These are phyloP conservation scores for Chiropotes sagulatus DNA, from an alignment of 2,797 vertebrate genomes.

Conservation along the genomic window DNA sequence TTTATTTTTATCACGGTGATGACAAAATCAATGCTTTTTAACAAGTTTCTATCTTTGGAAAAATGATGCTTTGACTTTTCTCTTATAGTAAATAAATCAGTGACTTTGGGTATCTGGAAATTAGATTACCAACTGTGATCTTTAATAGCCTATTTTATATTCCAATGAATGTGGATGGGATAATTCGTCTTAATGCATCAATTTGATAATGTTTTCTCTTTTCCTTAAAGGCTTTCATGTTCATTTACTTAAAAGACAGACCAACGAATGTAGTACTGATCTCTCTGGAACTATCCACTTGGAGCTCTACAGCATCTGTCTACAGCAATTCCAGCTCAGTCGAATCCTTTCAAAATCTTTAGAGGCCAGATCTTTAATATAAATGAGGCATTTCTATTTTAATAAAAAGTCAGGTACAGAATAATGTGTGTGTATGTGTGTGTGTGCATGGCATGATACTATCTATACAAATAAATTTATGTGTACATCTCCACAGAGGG, in stretches of 20 bases:
- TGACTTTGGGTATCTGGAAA: slow-evolving; percentile 3
- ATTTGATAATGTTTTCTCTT: neutral
- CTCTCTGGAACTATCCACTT: neutral
- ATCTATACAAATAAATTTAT: neutral
- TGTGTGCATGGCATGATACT: neutral
- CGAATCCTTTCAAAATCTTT: neutral
- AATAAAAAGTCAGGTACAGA: neutral
- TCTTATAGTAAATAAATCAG: slow-evolving; percentile 12
- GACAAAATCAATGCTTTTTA: neutral
- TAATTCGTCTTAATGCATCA: neutral
- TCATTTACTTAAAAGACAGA: slow-evolving; percentile 42
- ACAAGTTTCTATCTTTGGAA: neutral
- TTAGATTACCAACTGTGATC: neutral
- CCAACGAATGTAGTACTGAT: neutral
- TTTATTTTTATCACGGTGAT: neutral
- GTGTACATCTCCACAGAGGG: neutral
- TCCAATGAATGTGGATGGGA: neutral
- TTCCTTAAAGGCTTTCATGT: slow-evolving; percentile 10
- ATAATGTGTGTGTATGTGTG: neutral
- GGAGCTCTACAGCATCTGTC: neutral
- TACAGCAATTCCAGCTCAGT: neutral
- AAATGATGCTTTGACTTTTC: neutral
- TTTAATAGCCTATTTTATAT: slow-evolving; percentile 47
- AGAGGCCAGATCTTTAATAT: slow-evolving; percentile 35
- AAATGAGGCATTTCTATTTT: neutral